Conservation (phyloP, 2,113 vertebrate species). For the Marmota monax region DNA sequence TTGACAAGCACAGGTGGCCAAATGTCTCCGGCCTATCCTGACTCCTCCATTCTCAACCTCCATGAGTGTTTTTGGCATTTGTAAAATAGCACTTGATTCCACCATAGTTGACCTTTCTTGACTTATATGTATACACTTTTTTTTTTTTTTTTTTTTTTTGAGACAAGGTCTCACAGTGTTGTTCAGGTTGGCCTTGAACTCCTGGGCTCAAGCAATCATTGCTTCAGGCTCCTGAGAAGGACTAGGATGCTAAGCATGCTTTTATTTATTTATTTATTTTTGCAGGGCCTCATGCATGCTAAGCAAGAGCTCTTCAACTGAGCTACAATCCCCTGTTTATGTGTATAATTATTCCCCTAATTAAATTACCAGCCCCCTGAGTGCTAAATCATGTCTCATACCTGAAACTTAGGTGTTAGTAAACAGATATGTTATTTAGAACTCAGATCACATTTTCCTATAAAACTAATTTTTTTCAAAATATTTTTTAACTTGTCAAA, state of each 20-base stretch:
- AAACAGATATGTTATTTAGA: neutral
- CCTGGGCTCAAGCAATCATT: neutral
- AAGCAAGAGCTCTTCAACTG: neutral
- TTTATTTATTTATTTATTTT: neutral
- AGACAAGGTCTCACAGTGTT: neutral
- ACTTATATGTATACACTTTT: neutral
- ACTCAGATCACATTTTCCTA: neutral
- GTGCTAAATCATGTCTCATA: slow-evolving; percentile 11
- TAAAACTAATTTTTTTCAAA: too few species aligned
- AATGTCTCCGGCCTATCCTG: neutral
- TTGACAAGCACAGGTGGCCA: neutral
- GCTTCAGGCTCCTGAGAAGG: neutral
- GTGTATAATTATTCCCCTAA: neutral
- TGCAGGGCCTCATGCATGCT: neutral
- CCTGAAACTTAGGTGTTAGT: neutral
- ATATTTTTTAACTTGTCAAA: too few species aligned
- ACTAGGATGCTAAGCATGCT: neutral
- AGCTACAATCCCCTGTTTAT: neutral
- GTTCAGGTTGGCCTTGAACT: neutral
- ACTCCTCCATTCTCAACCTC: neutral
- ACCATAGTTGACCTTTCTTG: neutral
- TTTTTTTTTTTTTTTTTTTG: neutral
- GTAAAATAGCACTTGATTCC: neutral
- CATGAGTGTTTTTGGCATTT: neutral
- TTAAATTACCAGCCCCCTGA: neutral